Evolutionary conservation across 2,888 invertebrate species (phyloP), one percentile per base, ranked within the genome.

Genomic region (Acleris holmiana): DNA sequence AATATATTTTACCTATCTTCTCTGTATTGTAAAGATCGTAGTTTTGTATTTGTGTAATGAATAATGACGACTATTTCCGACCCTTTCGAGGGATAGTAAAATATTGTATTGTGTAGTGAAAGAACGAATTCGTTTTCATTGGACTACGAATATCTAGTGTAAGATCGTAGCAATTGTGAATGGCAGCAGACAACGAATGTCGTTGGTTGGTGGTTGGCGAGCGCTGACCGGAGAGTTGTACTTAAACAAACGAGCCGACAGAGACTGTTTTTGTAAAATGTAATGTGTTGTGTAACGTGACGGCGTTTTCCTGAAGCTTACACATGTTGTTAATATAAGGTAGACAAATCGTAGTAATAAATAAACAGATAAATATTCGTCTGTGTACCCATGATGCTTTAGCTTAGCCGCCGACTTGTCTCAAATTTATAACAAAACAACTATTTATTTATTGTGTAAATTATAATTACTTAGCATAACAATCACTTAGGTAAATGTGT

Each of bases 21-120:
- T 73, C 79, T 61, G 56, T 65, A 63, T 57, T 60, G 56, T 66
- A 78, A 76, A 59, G 76, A 77, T 71, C 66, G 76, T 76, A 76
- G 76, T 75, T 75, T 74, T 83, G 80, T 82, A 83, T 83, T 83
- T 82, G 49, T 85, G 83, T 85, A 81, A 76, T 81, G 83, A 84
- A 75, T 75, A 73, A 57, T 40, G 57, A 70, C 76, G 69, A 76
- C 73, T 78, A 79, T 76, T 72, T 72, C 73, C 57, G 66, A 69
- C 78, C 75, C 73, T 71, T 77, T 76, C 75, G 76, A 50, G 54
- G 64, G 15, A 21, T 67, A 68, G 61, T 66, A 57, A 70, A 76
- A 71, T 76, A 70, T 79, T 78, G 75, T 75, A 79, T 60, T 71
- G 82, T 79, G 78, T 80, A 79, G 40, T 77, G 21, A 44, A 60